Percentiles rank a stretch among this genome's conserved stretches.
Evolutionary conservation across 2,113 vertebrate genomes (phyloP).

Genomic region (Numida meleagris): DNA sequence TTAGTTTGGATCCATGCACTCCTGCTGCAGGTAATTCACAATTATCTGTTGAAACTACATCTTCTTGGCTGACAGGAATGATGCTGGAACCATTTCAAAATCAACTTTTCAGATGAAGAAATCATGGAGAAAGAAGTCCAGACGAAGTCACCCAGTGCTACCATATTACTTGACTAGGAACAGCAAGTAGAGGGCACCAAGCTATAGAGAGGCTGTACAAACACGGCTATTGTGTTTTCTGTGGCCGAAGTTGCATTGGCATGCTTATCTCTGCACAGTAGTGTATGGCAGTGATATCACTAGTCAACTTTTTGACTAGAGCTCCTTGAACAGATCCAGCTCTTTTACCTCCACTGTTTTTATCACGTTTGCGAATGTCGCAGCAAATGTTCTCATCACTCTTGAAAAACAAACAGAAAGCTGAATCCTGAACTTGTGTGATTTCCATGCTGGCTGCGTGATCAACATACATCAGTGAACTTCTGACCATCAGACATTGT

Average conservation of each 20-base stretch:
- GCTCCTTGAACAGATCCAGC: background rate
- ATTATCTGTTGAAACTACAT: background rate
- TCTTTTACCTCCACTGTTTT: background rate
- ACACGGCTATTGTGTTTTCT: background rate
- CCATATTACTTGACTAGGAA: background rate
- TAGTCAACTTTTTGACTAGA: background rate
- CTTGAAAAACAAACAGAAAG: background rate
- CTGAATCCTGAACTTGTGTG: background rate
- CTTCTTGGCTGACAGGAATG: background rate
- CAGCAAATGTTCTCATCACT: background rate
- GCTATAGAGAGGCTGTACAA: background rate
- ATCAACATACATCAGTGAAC: fast-evolving
- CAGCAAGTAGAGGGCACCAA: background rate
- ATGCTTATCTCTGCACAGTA: background rate
- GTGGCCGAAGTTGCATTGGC: background rate
- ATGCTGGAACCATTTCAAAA: background rate
- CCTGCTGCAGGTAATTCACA: background rate
- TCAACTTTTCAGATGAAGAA: background rate
- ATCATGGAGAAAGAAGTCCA: background rate
- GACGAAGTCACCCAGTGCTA: fast-evolving
- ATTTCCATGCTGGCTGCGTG: background rate
- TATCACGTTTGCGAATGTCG: background rate
- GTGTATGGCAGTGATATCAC: background rate
- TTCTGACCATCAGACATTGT: background rate
- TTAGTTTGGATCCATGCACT: background rate